phyloP scores from a whole-genome alignment of 2,797 vertebrate species.

The Ataeniobius toweri region DNA sequence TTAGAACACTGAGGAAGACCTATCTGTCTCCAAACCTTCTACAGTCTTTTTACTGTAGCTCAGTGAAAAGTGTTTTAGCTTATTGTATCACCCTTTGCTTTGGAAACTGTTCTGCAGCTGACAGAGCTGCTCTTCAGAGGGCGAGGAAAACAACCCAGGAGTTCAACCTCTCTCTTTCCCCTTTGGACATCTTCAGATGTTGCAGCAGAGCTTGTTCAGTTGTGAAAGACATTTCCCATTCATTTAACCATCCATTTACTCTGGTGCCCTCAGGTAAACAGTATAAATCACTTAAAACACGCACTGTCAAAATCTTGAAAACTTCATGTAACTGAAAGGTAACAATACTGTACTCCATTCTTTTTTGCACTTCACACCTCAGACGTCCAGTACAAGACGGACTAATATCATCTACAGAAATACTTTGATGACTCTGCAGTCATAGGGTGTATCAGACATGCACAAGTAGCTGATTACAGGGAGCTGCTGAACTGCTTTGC shows the following conservation, averaged over 20 bases:
- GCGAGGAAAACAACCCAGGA: neutral
- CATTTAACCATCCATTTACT: neutral
- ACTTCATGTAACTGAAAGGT: neutral
- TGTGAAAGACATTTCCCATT: neutral
- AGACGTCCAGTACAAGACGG: too few relatives aligned
- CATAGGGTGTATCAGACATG: too few relatives aligned
- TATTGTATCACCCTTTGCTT: neutral
- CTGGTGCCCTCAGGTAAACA: neutral
- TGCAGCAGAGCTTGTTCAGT: neutral
- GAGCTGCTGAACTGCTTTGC: too few relatives aligned
- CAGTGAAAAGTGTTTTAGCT: neutral
- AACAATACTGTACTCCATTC: too few relatives aligned
- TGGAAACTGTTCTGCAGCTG: neutral
- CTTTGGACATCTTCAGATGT: neutral
- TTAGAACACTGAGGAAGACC: neutral
- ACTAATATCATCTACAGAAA: too few relatives aligned
- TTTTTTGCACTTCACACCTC: too few relatives aligned
- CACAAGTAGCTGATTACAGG: too few relatives aligned
- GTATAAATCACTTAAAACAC: neutral
- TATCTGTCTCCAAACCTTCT: neutral
- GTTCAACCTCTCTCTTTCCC: neutral
- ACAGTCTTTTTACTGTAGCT: neutral
- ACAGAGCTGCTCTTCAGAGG: neutral
- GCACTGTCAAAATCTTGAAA: neutral
- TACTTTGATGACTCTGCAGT: too few relatives aligned